Conservation (phyloP, 2,113 vertebrate genomes). For the Castor canadensis region DNA sequence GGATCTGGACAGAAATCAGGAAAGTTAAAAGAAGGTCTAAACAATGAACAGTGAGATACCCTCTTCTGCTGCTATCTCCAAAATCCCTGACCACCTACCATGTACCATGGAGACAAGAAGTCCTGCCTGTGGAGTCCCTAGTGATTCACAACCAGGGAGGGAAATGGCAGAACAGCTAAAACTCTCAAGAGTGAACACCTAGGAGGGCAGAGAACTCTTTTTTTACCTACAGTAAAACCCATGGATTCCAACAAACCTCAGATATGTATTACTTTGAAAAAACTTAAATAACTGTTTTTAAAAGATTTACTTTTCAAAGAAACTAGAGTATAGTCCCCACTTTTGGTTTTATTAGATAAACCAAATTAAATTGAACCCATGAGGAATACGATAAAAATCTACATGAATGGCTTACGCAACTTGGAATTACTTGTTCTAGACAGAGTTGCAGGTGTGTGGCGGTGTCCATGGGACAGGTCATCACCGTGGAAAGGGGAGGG, state of each 20-base stretch:
- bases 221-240: background rate
- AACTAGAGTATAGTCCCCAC: background rate
- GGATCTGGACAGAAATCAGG: background rate
- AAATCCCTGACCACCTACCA: background rate
- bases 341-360: conserved; percentile 12
- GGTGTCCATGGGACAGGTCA: rapidly evolving
- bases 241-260: background rate
- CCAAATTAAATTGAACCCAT: conserved; percentile 14
- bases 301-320: conserved; percentile 25
- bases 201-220: background rate
- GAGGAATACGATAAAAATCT: background rate
- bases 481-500: background rate
- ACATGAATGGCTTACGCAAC: background rate
- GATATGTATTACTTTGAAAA: background rate
- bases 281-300: background rate
- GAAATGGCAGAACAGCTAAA: background rate
- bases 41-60: background rate
- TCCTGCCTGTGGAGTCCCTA: background rate
- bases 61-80: background rate
- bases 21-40: background rate
- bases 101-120: background rate
- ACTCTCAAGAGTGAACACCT: background rate
- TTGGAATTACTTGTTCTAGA: background rate
- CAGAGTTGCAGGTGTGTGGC: background rate
- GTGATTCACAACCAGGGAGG: background rate